phyloP scores from a whole-genome alignment of 1,140 invertebrate genomes.

The Heterodera carotae region DNA sequence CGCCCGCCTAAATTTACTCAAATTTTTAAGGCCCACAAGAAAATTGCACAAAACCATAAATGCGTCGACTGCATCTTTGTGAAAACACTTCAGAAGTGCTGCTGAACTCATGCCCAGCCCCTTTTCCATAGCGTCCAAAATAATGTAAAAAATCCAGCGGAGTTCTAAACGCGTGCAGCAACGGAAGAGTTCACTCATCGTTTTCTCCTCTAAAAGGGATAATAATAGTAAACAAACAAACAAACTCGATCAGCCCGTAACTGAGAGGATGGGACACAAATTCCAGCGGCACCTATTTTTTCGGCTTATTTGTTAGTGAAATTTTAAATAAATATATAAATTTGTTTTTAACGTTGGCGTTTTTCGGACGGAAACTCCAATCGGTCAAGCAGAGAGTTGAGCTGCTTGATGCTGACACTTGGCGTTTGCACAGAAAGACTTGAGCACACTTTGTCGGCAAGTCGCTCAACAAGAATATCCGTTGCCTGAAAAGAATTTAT shows the following conservation, averaged over 20 bases:
- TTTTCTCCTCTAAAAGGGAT: conserved; percentile 17
- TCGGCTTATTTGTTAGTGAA: not conserved
- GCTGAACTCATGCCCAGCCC: conserved; percentile 19
- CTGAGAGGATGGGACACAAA: too few relatives aligned
- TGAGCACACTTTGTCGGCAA: conserved; percentile 11
- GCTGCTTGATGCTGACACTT: conserved; percentile 25
- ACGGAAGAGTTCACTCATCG: conserved; percentile 21
- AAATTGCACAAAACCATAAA: conserved; percentile 18
- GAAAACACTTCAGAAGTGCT: conserved; percentile 37
- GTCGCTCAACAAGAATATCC: conserved; percentile 28
- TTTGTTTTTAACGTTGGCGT: not conserved
- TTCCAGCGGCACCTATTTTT: too few relatives aligned
- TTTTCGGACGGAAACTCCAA: conserved; percentile 16
- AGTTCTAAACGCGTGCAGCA: conserved; percentile 35
- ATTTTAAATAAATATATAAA: conserved; percentile 11
- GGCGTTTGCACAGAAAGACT: conserved; percentile 9
- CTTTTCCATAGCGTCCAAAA: conserved; percentile 47
- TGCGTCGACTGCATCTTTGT: conserved; percentile 33
- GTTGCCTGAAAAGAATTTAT: conserved; percentile 17
- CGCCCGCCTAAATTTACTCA: conserved; percentile 11
- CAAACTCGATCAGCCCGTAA: too few relatives aligned
- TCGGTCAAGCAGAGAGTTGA: conserved; percentile 36
- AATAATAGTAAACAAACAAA: too few relatives aligned
- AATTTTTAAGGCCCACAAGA: conserved; percentile 22
- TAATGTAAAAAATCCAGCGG: conserved; percentile 39